A percentile compares a stretch with the other conserved stretches of the same genome.
phyloP scores from a whole-genome alignment of 2,888 invertebrate species.

The Mechanitis messenoides region DNA sequence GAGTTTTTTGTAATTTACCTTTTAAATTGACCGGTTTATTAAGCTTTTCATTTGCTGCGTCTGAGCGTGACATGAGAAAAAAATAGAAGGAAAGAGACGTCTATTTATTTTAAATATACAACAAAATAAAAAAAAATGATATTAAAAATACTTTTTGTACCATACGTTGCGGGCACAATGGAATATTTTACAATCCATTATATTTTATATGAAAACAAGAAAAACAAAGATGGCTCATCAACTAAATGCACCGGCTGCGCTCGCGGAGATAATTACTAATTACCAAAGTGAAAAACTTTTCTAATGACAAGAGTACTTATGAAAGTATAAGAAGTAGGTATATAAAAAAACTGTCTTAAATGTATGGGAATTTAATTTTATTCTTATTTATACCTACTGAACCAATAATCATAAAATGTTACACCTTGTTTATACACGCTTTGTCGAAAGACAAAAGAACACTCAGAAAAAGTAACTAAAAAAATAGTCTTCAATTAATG shows the following conservation, averaged over 20 bases:
- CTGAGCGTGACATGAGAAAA: background rate
- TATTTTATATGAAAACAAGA: slow-evolving; percentile 15
- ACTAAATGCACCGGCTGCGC: slow-evolving; percentile 29
- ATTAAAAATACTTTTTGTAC: background rate
- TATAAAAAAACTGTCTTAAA: too few relatives aligned
- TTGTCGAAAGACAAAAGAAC: too few relatives aligned
- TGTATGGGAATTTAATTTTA: too few relatives aligned
- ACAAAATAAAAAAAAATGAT: too few relatives aligned
- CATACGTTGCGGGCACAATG: slow-evolving; percentile 9
- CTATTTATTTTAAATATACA: too few relatives aligned
- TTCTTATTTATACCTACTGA: too few relatives aligned
- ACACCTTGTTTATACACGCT: too few relatives aligned
- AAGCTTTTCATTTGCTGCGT: slow-evolving; percentile 20
- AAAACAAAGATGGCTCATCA: slow-evolving; percentile 28
- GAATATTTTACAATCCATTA: slow-evolving; percentile 21
- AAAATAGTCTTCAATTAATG: too few relatives aligned
- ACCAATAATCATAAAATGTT: too few relatives aligned
- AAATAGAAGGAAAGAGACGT: background rate
- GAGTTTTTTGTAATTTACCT: slow-evolving; percentile 34
- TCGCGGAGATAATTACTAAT: slow-evolving; percentile 23
- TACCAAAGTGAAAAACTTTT: slow-evolving; percentile 21
- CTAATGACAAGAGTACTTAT: slow-evolving; percentile 1
- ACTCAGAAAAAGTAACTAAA: too few relatives aligned
- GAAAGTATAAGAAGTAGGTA: slow-evolving; percentile 1
- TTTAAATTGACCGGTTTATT: slow-evolving; percentile 25